Evolutionary conservation across 2,797 vertebrate genomes (phyloP).

Genomic region (Falco novaeseelandiae): DNA sequence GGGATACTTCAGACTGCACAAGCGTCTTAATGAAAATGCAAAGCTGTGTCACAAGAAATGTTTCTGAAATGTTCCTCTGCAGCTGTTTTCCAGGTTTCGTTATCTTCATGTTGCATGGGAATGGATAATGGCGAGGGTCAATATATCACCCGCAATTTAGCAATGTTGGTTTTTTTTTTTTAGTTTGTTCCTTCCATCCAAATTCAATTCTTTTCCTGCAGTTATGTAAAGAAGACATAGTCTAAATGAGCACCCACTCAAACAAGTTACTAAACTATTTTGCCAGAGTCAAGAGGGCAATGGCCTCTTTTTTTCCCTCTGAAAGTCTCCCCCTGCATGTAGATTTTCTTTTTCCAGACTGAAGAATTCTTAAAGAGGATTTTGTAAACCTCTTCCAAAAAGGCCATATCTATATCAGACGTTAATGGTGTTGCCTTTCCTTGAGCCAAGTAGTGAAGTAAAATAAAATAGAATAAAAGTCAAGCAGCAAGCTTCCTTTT

Average conservation of each 20-base stretch:
- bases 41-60: not conserved
- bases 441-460: not conserved
- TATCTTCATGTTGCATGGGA: not conserved
- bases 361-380: not conserved
- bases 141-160: not conserved
- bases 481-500: not conserved
- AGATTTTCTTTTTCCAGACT: not conserved
- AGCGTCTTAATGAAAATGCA: not conserved
- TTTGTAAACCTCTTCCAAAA: not conserved
- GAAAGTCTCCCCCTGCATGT: not conserved
- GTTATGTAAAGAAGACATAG: not conserved
- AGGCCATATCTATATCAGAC: accelerated
- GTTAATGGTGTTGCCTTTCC: not conserved
- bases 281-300: not conserved
- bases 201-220: not conserved
- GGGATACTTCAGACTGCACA: not conserved
- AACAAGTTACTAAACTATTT: not conserved
- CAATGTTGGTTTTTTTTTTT: not conserved
- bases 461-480: not conserved
- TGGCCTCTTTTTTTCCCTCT: not conserved
- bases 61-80: not conserved
- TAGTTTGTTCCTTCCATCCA: not conserved
- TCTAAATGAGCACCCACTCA: not conserved
- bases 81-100: not conserved
- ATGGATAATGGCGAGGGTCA: not conserved